Conservation (phyloP, 1,140 invertebrate species). For the Drosophila grimshawi region DNA sequence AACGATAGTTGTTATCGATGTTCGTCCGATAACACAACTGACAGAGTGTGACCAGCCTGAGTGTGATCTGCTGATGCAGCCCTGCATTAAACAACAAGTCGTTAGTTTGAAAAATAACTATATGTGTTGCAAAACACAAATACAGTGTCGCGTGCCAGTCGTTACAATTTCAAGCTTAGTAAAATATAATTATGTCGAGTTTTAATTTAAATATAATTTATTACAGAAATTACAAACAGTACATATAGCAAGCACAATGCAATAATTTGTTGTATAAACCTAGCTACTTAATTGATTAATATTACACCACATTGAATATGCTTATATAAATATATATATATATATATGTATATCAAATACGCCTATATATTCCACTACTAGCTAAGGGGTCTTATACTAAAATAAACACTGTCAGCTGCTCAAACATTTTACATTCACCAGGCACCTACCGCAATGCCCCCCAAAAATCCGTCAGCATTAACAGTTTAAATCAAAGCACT, state of each 20-base stretch:
- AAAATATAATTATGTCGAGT: not conserved
- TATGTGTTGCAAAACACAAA: not conserved
- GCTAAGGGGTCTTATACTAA: constrained; percentile 20
- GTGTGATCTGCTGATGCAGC: not conserved
- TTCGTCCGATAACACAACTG: not conserved
- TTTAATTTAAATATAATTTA: constrained; percentile 28
- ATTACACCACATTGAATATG: constrained; percentile 45
- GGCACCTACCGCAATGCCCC: constrained; percentile 3
- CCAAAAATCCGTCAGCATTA: constrained; percentile 35
- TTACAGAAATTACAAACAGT: constrained; percentile 50
- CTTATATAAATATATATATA: constrained; percentile 6
- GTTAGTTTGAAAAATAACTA: not conserved
- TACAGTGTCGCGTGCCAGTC: not conserved
- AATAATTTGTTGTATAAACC: constrained; percentile 43
- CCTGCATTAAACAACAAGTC: not conserved
- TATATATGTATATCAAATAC: constrained; percentile 23
- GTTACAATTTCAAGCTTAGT: not conserved
- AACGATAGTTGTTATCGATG: constrained; percentile 24
- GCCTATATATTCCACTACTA: constrained; percentile 26
- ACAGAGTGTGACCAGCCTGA: constrained; percentile 1
- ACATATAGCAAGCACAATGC: constrained; percentile 24
- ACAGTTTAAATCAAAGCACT: constrained; percentile 55
- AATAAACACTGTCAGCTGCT: constrained; percentile 33
- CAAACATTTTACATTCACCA: constrained; percentile 27
- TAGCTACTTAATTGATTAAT: constrained; percentile 48